These are phyloP conservation scores for Pteronotus mesoamericanus DNA, from an alignment of 2,797 vertebrate species.

Conservation along the genomic window DNA sequence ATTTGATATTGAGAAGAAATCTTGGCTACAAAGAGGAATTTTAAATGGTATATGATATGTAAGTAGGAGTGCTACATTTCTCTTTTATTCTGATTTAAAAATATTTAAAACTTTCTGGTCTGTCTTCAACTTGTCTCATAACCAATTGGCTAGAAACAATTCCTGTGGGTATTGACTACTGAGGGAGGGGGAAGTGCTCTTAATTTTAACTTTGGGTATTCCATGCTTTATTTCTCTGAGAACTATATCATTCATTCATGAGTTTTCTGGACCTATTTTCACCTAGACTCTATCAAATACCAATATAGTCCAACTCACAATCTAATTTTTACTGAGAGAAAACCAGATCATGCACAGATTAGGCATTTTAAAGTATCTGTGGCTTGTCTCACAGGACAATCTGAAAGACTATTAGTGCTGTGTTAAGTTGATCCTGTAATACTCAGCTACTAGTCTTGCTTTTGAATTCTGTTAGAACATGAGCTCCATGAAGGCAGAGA, in stretches of 20 bases:
- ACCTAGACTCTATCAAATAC: neutral
- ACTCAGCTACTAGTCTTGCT: neutral
- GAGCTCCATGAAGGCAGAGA: neutral
- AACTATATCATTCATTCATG: neutral
- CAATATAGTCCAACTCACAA: neutral
- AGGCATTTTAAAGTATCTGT: neutral
- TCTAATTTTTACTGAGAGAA: slow-evolving; percentile 3
- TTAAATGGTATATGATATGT: neutral
- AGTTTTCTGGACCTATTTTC: neutral
- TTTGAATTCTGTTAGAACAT: neutral
- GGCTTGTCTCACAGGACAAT: neutral
- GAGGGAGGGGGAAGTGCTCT: neutral
- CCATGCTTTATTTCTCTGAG: neutral
- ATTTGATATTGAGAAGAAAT: slow-evolving; percentile 12
- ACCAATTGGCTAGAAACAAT: neutral
- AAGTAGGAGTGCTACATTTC: neutral
- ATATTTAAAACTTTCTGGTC: neutral
- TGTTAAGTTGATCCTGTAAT: neutral
- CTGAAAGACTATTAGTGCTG: neutral
- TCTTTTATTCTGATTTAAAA: slow-evolving; percentile 34
- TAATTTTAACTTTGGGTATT: neutral
- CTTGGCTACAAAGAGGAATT: neutral
- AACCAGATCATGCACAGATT: neutral
- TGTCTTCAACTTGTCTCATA: slow-evolving; percentile 22
- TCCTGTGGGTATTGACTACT: neutral